Base-by-base conservation (phyloP, 2,113 vertebrate species). In the Nyctibius bracteatus region DNA sequence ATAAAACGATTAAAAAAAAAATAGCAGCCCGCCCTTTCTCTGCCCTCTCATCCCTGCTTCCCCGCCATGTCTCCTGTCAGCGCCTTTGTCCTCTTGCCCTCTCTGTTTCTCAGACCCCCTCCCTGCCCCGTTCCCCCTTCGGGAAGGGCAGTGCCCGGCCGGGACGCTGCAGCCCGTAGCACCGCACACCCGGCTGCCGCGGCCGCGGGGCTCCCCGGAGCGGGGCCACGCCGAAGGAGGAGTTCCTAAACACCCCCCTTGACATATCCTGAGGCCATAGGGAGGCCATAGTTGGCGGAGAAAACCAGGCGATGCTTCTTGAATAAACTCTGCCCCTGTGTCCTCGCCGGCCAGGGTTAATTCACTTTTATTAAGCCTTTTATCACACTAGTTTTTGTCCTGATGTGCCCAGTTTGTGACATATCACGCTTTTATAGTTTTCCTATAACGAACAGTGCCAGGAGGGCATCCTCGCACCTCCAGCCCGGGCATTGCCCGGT, bases 1-100 rank as follows among this genome's bases (percentile, higher is more conserved):
- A 94, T 94, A 95, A 97, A 96, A 61, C 82, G 18, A 94, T 96
- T 96, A 67, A 27, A 59, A 52, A 57, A 15, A 31, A 28, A 55
- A 27, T 6, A 54, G 47, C 85, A 55, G 47, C 51, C 25, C 11
- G n/a, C 71, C 54, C 85, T 90, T 85, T 77, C 81, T 12, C 61
- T 67, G 77, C 8, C 70, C 74, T 63, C 44, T 51, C 63, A 17
- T 9, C 57, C 41, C 31, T 81, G 28, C 43, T 33, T 49, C 11
- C 39, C 55, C 44, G 12, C 61, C 9, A 0, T 25, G 47, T 44
- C 39, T 39, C 49, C 58, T 6, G 43, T 63, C 72, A 78, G 90
- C 13, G 33, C 75, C 79, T 92, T 94, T 96, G 75, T 90, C 88
- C 59, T 54, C 49, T 25, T 57, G 54, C 41, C 66, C 66, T 54